These are phyloP conservation scores for Eledona agricola DNA, from an alignment of 2,888 invertebrate species.

Conservation along the genomic window DNA sequence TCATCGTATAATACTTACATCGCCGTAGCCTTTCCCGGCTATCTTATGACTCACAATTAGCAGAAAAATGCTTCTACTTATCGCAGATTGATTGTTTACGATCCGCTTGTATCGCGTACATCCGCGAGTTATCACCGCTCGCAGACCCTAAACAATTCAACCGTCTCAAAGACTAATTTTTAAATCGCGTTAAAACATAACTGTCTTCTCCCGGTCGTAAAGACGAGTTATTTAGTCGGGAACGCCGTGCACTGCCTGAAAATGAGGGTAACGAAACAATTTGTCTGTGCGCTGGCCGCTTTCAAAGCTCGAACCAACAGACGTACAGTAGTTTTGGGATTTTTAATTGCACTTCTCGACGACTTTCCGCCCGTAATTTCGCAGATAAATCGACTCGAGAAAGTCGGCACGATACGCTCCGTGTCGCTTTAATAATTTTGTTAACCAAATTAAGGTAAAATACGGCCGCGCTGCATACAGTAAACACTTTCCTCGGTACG, in stretches of 20 bases:
- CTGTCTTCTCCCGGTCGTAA: conserved; percentile 11
- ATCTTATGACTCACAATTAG: conserved; percentile 57
- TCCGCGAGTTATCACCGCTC: too few relatives aligned
- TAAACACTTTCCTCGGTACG: conserved; percentile 36
- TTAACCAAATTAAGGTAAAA: conserved; percentile 42
- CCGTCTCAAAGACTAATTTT: too few relatives aligned
- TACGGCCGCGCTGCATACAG: conserved; percentile 35
- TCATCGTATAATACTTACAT: conserved; percentile 18
- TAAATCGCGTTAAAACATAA: too few relatives aligned
- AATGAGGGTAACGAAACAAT: conserved; percentile 24
- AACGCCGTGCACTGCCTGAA: conserved; percentile 18
- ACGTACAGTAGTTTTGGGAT: conserved; percentile 31
- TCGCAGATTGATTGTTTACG: conserved; percentile 46
- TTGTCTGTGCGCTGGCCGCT: conserved; percentile 23
- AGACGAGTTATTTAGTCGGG: conserved; percentile 4
- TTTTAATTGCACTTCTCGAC: conserved; percentile 30
- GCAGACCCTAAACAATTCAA: too few relatives aligned
- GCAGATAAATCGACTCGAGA: conserved; percentile 25
- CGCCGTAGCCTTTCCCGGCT: conserved; percentile 42
- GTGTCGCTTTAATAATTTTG: conserved; percentile 41
- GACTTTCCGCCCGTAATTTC: conserved; percentile 28
- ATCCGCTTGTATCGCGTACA: conserved; percentile 7
- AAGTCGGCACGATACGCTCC: conserved; percentile 30
- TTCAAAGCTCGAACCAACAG: conserved; percentile 10
- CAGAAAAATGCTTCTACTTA: conserved; percentile 49